These are phyloP conservation scores for Eurosta solidaginis DNA, from an alignment of 1,140 invertebrate genomes.

Conservation along the genomic window DNA sequence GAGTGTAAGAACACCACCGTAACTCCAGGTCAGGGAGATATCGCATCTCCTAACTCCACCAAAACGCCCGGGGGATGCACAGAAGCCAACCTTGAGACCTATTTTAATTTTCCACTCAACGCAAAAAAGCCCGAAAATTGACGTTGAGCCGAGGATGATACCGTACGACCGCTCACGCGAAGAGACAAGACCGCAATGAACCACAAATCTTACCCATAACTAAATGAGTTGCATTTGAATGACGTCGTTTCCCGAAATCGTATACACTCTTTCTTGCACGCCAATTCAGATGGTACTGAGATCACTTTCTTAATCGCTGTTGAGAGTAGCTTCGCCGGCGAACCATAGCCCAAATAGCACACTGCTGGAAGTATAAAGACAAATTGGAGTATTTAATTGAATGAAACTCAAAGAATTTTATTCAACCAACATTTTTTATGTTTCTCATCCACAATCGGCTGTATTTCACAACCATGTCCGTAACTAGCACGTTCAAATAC, in stretches of 20 bases:
- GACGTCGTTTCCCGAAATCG: constrained; percentile 64
- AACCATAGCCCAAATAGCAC: constrained; percentile 75
- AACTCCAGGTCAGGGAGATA: too few species aligned
- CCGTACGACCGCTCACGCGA: too few species aligned
- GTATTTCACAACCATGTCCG: constrained; percentile 75
- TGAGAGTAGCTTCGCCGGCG: constrained; percentile 69
- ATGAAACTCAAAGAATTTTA: background rate
- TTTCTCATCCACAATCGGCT: constrained; percentile 61
- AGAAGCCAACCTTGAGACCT: too few species aligned
- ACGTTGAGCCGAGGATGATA: too few species aligned
- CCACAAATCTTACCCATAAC: constrained; percentile 69
- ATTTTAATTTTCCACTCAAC: too few species aligned
- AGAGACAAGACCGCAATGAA: too few species aligned
- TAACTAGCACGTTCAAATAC: constrained; percentile 79
- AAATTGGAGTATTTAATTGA: background rate
- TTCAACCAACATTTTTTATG: constrained; percentile 59
- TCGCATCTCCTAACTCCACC: too few species aligned
- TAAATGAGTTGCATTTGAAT: constrained; percentile 73
- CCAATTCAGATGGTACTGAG: constrained; percentile 66
- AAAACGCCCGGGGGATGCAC: too few species aligned
- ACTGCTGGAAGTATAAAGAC: constrained; percentile 58
- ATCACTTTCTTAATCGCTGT: constrained; percentile 68
- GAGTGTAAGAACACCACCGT: too few species aligned
- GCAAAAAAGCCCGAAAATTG: too few species aligned
- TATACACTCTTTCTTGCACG: constrained; percentile 73